Conservation (phyloP, 2,113 vertebrate species). For the Alethe castanea region DNA sequence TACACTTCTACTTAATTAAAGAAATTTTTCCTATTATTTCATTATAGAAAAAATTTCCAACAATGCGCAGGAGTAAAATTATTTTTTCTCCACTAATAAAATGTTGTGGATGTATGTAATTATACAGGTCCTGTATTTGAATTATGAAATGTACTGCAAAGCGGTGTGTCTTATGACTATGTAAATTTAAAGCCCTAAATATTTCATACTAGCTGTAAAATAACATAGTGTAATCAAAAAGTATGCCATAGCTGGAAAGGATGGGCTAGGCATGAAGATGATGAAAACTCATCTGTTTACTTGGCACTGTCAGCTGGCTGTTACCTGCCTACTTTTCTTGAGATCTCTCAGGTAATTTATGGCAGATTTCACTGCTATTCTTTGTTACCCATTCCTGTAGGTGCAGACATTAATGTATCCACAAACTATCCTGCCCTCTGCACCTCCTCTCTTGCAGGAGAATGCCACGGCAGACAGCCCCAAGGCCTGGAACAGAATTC, state of each 20-base stretch:
- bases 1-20: not conserved
- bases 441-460: not conserved
- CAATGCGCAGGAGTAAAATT: not conserved
- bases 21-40: not conserved
- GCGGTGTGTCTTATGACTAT: not conserved
- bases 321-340: not conserved
- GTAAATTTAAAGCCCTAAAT: conserved; percentile 44
- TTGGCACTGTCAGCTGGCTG: not conserved
- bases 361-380: not conserved
- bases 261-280: not conserved
- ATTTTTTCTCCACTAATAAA: not conserved
- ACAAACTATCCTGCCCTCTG: not conserved
- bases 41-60: not conserved
- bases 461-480: not conserved
- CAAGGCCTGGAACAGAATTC: not conserved
- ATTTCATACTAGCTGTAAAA: conserved; percentile 38
- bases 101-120: not conserved
- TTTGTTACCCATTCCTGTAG: not conserved
- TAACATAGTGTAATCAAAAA: conserved; percentile 36
- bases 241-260: not conserved
- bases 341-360: not conserved
- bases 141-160: not conserved
- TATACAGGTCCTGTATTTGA: not conserved
- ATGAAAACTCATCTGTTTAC: conserved; percentile 17
- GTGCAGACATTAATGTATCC: not conserved